A percentile compares a stretch with the other conserved stretches of the same genome.
phyloP scores from a whole-genome alignment of 2,797 vertebrate genomes.

The Fratercula arctica region DNA sequence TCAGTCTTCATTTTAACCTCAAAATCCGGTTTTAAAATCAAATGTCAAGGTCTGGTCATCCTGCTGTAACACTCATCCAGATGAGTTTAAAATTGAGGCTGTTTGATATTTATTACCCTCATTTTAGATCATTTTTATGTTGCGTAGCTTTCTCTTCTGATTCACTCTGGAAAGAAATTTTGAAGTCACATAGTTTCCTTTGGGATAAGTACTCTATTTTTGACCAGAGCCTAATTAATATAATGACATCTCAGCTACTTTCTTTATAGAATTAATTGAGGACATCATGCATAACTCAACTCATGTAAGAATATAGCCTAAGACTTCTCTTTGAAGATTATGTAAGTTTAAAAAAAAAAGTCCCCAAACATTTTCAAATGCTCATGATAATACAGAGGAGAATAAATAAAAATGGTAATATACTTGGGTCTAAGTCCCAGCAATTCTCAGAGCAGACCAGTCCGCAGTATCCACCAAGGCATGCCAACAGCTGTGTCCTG shows the following conservation, averaged over 20 bases:
- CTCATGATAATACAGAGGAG: neutral
- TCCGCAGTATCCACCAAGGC: neutral
- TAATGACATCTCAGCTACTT: neutral
- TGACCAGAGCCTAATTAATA: neutral
- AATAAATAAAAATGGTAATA: neutral
- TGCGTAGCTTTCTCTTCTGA: neutral
- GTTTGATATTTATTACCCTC: neutral
- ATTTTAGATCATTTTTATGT: neutral
- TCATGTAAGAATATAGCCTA: neutral
- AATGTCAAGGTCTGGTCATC: neutral
- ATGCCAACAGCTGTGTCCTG: conserved; percentile 2
- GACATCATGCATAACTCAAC: neutral
- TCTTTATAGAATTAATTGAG: neutral
- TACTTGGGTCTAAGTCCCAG: neutral
- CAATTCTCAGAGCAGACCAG: neutral
- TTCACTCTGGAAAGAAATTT: neutral
- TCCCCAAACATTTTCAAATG: neutral
- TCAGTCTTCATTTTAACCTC: neutral
- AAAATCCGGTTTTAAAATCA: neutral
- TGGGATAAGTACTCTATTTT: conserved; percentile 18
- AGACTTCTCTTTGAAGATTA: neutral
- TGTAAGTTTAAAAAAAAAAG: neutral
- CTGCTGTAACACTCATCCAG: neutral
- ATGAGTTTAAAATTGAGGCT: neutral
- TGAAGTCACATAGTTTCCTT: neutral